These are phyloP conservation scores for Eucera pruinosa DNA, from an alignment of 2,888 invertebrate species.

Conservation along the genomic window DNA sequence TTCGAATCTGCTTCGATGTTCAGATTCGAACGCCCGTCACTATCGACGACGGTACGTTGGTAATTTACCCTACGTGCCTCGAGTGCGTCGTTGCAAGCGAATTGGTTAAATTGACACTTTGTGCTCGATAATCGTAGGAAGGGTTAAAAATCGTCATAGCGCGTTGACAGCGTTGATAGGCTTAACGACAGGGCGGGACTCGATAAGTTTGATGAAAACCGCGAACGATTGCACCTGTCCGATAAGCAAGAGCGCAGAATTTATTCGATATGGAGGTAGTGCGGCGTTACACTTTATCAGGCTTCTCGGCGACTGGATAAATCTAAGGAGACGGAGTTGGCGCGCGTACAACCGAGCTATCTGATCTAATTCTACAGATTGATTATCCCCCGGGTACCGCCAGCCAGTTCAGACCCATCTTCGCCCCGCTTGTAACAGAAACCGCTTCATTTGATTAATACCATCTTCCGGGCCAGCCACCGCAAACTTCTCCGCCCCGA, in stretches of 20 bases:
- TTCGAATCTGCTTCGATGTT: too few species aligned
- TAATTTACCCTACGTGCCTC: too few species aligned
- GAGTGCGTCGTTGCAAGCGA: too few species aligned
- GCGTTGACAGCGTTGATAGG: too few species aligned
- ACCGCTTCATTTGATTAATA: slow-evolving; percentile 73
- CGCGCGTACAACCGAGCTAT: slow-evolving; percentile 66
- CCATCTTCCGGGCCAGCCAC: slow-evolving; percentile 45
- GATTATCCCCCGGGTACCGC: slow-evolving; percentile 64
- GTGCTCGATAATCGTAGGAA: too few species aligned
- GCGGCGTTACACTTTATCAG: slow-evolving; percentile 53
- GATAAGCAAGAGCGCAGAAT: slow-evolving; percentile 54
- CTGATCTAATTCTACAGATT: slow-evolving; percentile 71
- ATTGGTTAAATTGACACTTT: too few species aligned
- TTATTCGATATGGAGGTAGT: slow-evolving; percentile 51
- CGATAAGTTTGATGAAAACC: slow-evolving; percentile 24
- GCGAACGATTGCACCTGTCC: slow-evolving; percentile 24
- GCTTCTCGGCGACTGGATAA: slow-evolving; percentile 59
- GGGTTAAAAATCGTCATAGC: too few species aligned
- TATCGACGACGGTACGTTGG: too few species aligned
- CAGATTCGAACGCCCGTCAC: too few species aligned
- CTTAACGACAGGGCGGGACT: not conserved
- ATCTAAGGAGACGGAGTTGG: slow-evolving; percentile 63
- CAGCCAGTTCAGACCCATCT: slow-evolving; percentile 61
- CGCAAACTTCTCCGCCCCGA: slow-evolving; percentile 44
- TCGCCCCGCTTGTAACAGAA: slow-evolving; percentile 69